Conservation (phyloP, 1,140 invertebrate species). For the Branchinecta lindahli region DNA sequence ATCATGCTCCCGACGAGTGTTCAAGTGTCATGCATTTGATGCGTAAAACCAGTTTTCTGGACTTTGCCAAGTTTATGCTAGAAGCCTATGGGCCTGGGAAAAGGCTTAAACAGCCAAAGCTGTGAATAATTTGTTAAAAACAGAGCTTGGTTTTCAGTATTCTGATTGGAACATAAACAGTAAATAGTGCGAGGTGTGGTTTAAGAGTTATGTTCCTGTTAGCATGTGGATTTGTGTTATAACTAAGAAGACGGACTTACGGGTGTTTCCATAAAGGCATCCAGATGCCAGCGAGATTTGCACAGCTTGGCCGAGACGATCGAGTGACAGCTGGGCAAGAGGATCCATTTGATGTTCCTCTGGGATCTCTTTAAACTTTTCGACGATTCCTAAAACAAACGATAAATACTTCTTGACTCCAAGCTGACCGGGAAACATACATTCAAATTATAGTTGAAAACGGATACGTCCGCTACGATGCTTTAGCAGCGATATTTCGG, state of each 20-base stretch:
- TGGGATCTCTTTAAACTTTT: constrained; percentile 12
- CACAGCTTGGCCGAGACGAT: constrained; percentile 55
- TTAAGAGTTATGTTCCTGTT: background rate
- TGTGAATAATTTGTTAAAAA: background rate
- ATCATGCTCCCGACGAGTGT: too few species aligned
- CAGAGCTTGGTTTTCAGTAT: background rate
- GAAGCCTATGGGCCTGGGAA: constrained; percentile 3
- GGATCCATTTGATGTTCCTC: constrained; percentile 10
- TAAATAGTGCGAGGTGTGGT: background rate
- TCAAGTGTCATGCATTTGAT: too few species aligned
- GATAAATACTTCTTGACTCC: too few species aligned
- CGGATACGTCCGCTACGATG: too few species aligned
- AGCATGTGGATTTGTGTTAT: background rate
- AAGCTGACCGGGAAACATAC: too few species aligned
- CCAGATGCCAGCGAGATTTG: constrained; percentile 53
- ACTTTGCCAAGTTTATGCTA: background rate
- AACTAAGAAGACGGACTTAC: constrained; percentile 26
- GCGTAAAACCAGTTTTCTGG: too few species aligned
- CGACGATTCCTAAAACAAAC: background rate
- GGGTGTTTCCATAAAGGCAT: constrained; percentile 56
- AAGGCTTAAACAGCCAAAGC: background rate
- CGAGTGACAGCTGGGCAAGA: constrained; percentile 34
- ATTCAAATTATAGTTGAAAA: too few species aligned
- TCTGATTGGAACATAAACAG: background rate
- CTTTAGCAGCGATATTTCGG: too few species aligned